phyloP scores from a whole-genome alignment of 2,888 invertebrate species.

The Eilema sororculum region DNA sequence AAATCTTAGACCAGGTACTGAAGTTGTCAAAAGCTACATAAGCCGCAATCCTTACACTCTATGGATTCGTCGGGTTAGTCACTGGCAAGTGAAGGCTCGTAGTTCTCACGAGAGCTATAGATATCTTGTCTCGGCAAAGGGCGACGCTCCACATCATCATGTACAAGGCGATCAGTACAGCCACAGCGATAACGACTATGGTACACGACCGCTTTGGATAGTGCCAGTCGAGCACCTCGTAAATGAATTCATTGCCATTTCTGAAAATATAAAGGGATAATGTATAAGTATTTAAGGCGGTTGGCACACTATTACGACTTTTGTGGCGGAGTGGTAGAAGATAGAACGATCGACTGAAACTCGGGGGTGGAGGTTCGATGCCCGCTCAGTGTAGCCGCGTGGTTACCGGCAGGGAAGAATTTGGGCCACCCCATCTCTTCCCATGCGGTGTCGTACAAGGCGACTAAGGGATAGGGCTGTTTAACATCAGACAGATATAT shows the following conservation, averaged over 20 bases:
- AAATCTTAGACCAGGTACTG: not conserved
- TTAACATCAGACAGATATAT: no score
- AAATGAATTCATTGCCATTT: slow-evolving; percentile 89
- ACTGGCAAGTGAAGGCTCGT: slow-evolving; percentile 67
- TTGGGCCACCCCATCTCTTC: no score
- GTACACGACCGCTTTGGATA: slow-evolving; percentile 81
- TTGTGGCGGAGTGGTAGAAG: no score
- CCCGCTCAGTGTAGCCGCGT: no score
- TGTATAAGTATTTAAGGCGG: not conserved
- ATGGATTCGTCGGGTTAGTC: not conserved
- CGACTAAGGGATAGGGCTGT: no score
- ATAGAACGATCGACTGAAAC: no score
- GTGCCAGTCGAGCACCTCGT: slow-evolving; percentile 92
- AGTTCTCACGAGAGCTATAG: slow-evolving; percentile 62
- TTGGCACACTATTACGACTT: no score
- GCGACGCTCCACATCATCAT: slow-evolving; percentile 64
- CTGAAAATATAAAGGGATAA: slow-evolving; percentile 58
- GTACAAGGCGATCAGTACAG: slow-evolving; percentile 66
- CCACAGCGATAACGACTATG: slow-evolving; percentile 64
- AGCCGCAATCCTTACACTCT: not conserved
- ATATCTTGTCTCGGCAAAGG: slow-evolving; percentile 66
- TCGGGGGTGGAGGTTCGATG: no score
- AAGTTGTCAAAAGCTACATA: not conserved
- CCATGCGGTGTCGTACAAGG: no score
- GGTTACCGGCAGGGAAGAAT: no score